A percentile compares a stretch with the other conserved stretches of the same genome.
Conservation (phyloP, 2,797 vertebrate species). For the Tokudaia tokunoshimensis region DNA sequence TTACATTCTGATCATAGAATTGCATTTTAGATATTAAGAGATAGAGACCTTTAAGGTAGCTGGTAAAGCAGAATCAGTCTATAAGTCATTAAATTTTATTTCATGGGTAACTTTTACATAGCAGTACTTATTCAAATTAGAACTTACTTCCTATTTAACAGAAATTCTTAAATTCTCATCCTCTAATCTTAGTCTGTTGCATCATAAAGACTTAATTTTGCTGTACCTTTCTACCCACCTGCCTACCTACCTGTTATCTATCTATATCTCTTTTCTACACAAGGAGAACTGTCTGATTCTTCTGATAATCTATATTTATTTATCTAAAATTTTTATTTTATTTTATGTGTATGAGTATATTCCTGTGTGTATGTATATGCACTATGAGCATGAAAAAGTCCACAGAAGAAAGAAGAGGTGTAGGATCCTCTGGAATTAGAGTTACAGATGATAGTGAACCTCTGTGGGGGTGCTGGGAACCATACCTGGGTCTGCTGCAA, state of each 20-base stretch:
- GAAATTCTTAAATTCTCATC: not conserved
- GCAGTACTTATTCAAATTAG: not conserved
- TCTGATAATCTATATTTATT: not conserved
- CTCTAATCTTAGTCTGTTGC: not conserved
- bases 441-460: too few species aligned
- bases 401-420: not conserved
- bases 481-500: not conserved
- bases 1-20: not conserved
- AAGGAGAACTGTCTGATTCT: not conserved
- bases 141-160: not conserved
- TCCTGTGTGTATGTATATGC: not conserved
- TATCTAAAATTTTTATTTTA: not conserved
- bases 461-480: not conserved
- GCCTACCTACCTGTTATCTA: too few species aligned
- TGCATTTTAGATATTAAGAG: slow-evolving; percentile 22
- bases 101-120: not conserved
- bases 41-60: not conserved
- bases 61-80: not conserved
- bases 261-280: not conserved
- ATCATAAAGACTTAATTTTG: not conserved
- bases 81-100: slow-evolving; percentile 51
- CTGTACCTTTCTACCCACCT: not conserved
- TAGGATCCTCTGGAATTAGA: not conserved
- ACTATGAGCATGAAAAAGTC: not conserved
- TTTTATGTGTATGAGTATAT: not conserved